phyloP scores from a whole-genome alignment of 2,797 vertebrate species.

The Anguilla marmorata region DNA sequence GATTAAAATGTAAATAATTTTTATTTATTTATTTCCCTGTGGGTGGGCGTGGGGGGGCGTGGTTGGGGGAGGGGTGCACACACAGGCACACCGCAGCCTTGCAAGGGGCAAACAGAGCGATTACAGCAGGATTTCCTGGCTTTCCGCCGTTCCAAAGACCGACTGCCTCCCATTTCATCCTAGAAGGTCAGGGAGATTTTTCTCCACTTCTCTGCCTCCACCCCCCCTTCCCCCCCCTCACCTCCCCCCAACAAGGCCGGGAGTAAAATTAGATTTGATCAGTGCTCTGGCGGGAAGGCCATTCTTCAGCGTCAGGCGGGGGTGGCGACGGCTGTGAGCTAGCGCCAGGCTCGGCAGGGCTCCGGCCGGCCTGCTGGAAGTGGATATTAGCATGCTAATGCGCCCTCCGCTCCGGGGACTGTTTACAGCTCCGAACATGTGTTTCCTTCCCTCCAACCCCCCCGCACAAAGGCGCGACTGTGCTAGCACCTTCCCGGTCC shows the following conservation, averaged over 20 bases:
- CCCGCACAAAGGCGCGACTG: slow-evolving; percentile 50
- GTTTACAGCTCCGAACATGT: slow-evolving; percentile 45
- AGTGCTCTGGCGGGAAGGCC: slow-evolving; percentile 50
- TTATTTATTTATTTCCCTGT: background rate
- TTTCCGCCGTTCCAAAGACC: slow-evolving; percentile 45
- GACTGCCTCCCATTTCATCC: slow-evolving; percentile 54
- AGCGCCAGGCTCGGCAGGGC: slow-evolving; percentile 25
- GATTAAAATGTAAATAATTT: background rate
- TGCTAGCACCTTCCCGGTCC: slow-evolving; percentile 38
- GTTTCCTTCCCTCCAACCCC: slow-evolving; percentile 59
- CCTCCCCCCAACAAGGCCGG: slow-evolving; percentile 5
- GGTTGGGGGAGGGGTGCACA: slow-evolving; percentile 53
- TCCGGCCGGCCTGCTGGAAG: slow-evolving; percentile 34
- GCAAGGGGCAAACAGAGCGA: slow-evolving; percentile 57
- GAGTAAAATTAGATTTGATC: slow-evolving; percentile 49
- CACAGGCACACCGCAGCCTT: slow-evolving; percentile 46
- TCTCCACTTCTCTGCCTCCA: slow-evolving; percentile 47
- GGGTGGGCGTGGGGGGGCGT: slow-evolving; percentile 46
- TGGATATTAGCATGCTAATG: slow-evolving; percentile 44
- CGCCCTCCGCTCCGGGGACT: slow-evolving; percentile 42
- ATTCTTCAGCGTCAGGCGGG: slow-evolving; percentile 53
- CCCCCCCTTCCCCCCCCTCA: slow-evolving; percentile 33
- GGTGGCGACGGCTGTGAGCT: slow-evolving; percentile 37
- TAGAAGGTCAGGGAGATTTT: slow-evolving; percentile 71
- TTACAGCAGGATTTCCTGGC: slow-evolving; percentile 64